Evolutionary conservation across 2,888 invertebrate genomes (phyloP).

Genomic region (Mythimna albipuncta): DNA sequence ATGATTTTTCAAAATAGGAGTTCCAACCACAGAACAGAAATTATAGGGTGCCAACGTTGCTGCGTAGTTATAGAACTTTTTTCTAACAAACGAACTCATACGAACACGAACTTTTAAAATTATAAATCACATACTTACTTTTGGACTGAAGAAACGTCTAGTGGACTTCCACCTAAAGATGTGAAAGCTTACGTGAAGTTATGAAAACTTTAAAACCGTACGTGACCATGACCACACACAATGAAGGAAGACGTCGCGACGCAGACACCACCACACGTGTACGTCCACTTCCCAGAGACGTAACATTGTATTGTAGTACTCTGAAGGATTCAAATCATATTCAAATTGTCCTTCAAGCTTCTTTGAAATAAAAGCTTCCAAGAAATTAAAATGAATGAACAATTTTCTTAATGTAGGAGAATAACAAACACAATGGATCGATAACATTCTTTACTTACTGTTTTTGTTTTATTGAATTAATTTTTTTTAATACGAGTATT

Average conservation of each 20-base stretch:
- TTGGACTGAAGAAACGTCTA: background rate
- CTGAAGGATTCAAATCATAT: slow-evolving; percentile 2
- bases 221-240: slow-evolving; percentile 53
- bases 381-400: slow-evolving; percentile 12
- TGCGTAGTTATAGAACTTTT: no score
- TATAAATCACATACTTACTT: background rate
- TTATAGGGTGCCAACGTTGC: no score
- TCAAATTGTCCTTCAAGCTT: background rate
- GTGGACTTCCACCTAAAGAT: slow-evolving; percentile 8
- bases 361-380: slow-evolving; percentile 5
- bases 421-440: background rate
- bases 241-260: slow-evolving; percentile 18
- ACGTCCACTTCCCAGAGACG: slow-evolving; percentile 16
- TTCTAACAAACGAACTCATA: no score
- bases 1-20: no score
- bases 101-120: background rate
- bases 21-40: no score
- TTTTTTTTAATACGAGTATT: background rate
- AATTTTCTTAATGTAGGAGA: slow-evolving; percentile 13
- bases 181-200: slow-evolving; percentile 15
- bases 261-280: background rate
- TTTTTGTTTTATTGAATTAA: slow-evolving; percentile 8
- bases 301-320: slow-evolving; percentile 1
- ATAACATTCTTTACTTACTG: background rate
- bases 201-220: slow-evolving; percentile 32